Base-by-base conservation (phyloP, 92 coral and sea anemone genomes). In the Zoanthus sansibaricus region DNA sequence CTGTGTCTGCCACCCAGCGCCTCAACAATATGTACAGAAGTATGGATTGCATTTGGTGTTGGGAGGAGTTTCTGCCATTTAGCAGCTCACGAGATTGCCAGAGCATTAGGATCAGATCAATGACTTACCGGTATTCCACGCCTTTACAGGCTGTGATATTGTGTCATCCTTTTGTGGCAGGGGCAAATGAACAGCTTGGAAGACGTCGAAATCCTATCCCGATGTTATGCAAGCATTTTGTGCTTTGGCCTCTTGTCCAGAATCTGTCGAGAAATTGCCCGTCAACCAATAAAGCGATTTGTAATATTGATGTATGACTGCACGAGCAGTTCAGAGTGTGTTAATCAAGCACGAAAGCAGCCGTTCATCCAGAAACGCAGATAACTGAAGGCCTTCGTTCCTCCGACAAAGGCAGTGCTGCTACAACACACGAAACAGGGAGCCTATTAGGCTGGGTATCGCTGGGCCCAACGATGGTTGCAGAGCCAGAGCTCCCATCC, bases 311-410 rank as follows among this genome's bases (percentile, higher is more conserved):
- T 87, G 66, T 91, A 87, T 77, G 91, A 87, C 85, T 83, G 93
- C 48, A 83, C 91, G 33, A 83, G 88, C 82, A 87, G 62, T 66
- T 76, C 31, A 42, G 33, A 61, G 1, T 66, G 75, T 83, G 72
- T 49, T 49, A 49, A 49, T 49, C 55, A 92, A 71, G 91, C 82
- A 21, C 71, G 89, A 45, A 92, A 82, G 54, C 92, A 86, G 77
- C 90, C 88, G 32, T 88, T 91, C 20, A 77, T 87, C 9, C 94
- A 88, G 54, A 91, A 88, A 49, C 68, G 79, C 86, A 78, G 92
- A 74, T 74, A 18, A 84, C 89, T 31, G 92, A 86, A 67, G 70
- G 86, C 54, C 52, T 25, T 25, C 25, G 25, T 92, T 45, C 84
- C 87, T 4, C 94, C 90, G 14, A 82, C 94, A 25, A 61, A 87